A percentile compares a stretch with the other conserved stretches of the same genome.
phyloP scores from a whole-genome alignment of 2,113 vertebrate species.

The Acrocephalus kingi region DNA sequence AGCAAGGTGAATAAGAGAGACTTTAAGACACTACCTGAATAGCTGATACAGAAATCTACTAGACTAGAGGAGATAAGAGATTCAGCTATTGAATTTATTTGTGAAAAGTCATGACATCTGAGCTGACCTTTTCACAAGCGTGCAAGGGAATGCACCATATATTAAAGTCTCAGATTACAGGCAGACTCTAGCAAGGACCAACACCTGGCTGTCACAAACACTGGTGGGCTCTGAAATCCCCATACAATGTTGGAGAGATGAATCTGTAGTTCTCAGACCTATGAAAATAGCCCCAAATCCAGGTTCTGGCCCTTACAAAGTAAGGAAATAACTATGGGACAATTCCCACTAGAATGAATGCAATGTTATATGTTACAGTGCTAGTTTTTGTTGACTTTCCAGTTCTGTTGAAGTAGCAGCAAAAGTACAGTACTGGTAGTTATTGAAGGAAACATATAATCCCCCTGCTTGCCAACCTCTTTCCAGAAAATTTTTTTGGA shows the following conservation, averaged over 20 bases:
- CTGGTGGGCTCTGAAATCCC: neutral
- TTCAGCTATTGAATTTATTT: neutral
- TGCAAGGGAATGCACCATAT: neutral
- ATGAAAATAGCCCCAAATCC: neutral
- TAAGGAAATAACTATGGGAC: neutral
- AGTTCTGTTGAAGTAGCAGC: neutral
- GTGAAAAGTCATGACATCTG: neutral
- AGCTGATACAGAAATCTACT: neutral
- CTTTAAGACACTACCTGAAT: neutral
- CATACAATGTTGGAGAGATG: accelerated
- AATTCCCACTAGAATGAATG: neutral
- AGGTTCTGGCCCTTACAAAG: neutral
- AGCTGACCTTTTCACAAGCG: neutral
- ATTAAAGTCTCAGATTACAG: neutral
- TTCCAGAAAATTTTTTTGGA: neutral
- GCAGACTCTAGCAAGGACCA: neutral
- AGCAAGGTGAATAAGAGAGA: neutral
- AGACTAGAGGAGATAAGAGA: neutral
- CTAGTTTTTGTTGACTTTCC: neutral
- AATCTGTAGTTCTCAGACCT: neutral
- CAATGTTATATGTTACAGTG: neutral
- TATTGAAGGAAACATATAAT: neutral
- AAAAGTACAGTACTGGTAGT: neutral
- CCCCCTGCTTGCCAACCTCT: neutral
- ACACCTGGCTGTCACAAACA: neutral